Evolutionary conservation across 2,113 vertebrate species (phyloP).

Genomic region (Psettodes erumei): DNA sequence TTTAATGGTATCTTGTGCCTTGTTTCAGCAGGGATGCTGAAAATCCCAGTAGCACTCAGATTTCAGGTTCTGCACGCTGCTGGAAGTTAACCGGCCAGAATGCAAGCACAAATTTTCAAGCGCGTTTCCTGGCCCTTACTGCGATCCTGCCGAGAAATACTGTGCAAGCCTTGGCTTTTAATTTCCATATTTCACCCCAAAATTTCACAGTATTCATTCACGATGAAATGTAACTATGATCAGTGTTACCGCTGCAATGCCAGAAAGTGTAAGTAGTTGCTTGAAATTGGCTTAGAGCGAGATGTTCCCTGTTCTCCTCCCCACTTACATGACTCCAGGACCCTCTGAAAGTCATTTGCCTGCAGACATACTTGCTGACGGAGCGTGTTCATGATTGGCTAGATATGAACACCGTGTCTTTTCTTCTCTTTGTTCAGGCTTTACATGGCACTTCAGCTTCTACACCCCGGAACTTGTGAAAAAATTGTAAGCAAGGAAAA

Average conservation of each 20-base stretch:
- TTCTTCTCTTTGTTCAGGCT: not conserved
- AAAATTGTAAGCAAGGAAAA: not conserved
- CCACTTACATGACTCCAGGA: conserved; percentile 32
- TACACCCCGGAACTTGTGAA: not conserved
- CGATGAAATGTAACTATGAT: conserved; percentile 4
- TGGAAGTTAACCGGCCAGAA: not conserved
- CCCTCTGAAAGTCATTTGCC: conserved; percentile 36
- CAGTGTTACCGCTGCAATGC: not conserved
- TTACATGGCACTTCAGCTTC: not conserved
- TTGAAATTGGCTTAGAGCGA: conserved; percentile 12
- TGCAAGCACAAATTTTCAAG: not conserved
- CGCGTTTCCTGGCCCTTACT: not conserved
- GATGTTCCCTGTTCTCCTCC: conserved; percentile 19
- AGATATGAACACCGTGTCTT: not conserved
- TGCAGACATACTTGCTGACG: conserved; percentile 20
- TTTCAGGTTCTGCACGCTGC: not conserved
- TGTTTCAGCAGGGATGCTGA: not conserved
- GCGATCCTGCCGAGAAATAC: not conserved
- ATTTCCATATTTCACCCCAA: not conserved
- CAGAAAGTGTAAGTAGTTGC: conserved; percentile 1
- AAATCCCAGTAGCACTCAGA: not conserved
- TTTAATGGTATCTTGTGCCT: not conserved
- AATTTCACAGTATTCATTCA: not conserved
- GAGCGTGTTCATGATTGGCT: conserved; percentile 16
- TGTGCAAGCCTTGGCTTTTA: not conserved